phyloP scores from a whole-genome alignment of 1,140 invertebrate genomes.

The Daktulosphaira vitifoliae region DNA sequence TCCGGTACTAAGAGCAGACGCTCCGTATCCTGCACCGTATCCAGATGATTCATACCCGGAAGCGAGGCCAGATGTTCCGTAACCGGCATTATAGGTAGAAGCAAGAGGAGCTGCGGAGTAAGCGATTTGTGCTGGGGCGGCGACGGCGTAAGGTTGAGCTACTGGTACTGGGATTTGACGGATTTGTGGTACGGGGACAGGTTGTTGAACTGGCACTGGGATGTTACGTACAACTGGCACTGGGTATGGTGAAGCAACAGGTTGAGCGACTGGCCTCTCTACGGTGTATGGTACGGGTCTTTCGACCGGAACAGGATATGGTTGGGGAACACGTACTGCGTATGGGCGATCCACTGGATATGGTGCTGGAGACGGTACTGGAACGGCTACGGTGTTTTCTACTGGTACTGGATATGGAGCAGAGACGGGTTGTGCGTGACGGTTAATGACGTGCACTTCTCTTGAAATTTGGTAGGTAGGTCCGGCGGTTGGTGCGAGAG shows the following conservation, averaged over 20 bases:
- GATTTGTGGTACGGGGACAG: constrained; percentile 15
- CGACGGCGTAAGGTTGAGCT: neutral
- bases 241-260: neutral
- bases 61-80: neutral
- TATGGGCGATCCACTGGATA: constrained; percentile 10
- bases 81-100: neutral
- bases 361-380: constrained; percentile 22
- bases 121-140: neutral
- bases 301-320: constrained; percentile 6
- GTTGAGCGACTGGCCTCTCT: neutral
- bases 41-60: neutral
- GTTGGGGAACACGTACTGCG: constrained; percentile 15
- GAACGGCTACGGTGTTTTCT: constrained; percentile 1
- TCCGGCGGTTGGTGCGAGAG: neutral
- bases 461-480: neutral
- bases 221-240: constrained; percentile 9
- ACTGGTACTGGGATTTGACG: neutral
- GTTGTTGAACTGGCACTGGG: constrained; percentile 16
- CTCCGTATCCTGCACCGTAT: neutral
- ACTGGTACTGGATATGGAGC: constrained; percentile 17
- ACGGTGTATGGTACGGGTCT: constrained; percentile 20
- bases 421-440: neutral
- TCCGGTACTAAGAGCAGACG: neutral
- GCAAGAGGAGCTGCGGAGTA: neutral
- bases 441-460: constrained; percentile 10